A percentile compares a stretch with the other conserved stretches of the same genome.
phyloP scores from a whole-genome alignment of 2,888 invertebrate genomes.

The Melanophora roralis region DNA sequence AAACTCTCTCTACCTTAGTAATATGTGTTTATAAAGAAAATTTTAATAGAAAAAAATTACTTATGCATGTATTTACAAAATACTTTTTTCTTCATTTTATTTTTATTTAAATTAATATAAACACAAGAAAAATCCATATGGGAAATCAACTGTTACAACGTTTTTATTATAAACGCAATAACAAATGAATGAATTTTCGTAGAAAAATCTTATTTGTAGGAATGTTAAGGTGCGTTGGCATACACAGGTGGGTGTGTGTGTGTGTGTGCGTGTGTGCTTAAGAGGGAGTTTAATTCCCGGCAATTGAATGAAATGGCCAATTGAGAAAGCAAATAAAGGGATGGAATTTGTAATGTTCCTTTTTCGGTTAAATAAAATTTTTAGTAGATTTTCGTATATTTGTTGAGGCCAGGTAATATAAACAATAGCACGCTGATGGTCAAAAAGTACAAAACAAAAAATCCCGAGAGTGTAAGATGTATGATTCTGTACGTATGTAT shows the following conservation, averaged over 20 bases:
- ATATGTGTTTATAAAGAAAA: not conserved
- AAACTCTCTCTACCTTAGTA: too few relatives aligned
- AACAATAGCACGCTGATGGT: conserved; percentile 7
- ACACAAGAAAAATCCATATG: conserved; percentile 32
- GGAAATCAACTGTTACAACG: conserved; percentile 42
- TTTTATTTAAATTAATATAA: conserved; percentile 16
- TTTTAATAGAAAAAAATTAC: not conserved
- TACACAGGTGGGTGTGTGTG: not conserved
- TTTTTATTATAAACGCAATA: conserved; percentile 3
- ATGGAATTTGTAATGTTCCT: conserved; percentile 11
- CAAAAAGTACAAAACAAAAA: conserved; percentile 26
- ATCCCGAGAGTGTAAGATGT: conserved; percentile 11
- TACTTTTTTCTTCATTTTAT: not conserved
- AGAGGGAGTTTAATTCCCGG: not conserved
- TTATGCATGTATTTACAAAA: not conserved
- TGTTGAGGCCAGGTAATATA: not conserved
- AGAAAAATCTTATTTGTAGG: not conserved
- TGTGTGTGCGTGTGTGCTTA: not conserved
- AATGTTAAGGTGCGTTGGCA: too few relatives aligned
- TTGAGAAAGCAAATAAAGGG: not conserved
- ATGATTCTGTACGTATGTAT: too few relatives aligned
- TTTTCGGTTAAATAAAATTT: not conserved
- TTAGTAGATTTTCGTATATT: conserved; percentile 33
- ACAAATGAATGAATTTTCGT: conserved; percentile 24
- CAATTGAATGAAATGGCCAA: conserved; percentile 32